Evolutionary conservation across 2,797 vertebrate species (phyloP), one percentile per base, ranked within the genome.

Genomic region (Siniperca scherzeri): DNA sequence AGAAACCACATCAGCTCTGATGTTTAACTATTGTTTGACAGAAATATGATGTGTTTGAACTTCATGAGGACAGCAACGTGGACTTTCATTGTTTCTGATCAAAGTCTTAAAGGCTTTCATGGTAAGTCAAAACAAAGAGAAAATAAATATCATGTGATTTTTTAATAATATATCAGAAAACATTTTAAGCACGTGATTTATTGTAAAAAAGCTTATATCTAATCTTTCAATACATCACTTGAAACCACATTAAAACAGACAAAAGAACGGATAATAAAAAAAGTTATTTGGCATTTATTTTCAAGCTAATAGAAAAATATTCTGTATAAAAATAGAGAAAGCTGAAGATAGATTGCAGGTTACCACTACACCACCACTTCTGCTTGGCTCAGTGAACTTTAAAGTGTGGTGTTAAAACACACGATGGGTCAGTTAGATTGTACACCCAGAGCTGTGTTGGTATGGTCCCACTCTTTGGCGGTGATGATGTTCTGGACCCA

Each of bases 401-500:
- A 3, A 40, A 7, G 3, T 52, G 30, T 1, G 3, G 13, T 19
- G 33, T 21, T 33, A 12, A n/a, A 46, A 19, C 36, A 14, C 0
- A 5, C 1, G 19, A 1, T 3, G 4, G 10, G 4, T 79, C n/a
- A 86, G 7, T 81, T 3, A 9, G 70, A 33, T 11, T 2, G 2
- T 11, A 12, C 12, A 1, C 1, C 0, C 27, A 7, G 78, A 2
- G 48, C 0, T 33, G 21, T 5, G 3, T n/a, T 0, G 13, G 0
- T 6, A 0, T 4, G 22, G 0, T 3, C 0, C 27, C 1, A 16
- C 0, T 36, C 11, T 52, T 44, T 42, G 25, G 7, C 7, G 1
- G 64, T 0, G 0, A 82, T 72, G 65, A 89, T 19, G 0, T n/a
- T 13, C 64, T 76, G 44, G n/a, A 88, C 92, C 92, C 91, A 94